phyloP scores from a whole-genome alignment of 1,140 invertebrate species.

The Sminthurinus signatus region DNA sequence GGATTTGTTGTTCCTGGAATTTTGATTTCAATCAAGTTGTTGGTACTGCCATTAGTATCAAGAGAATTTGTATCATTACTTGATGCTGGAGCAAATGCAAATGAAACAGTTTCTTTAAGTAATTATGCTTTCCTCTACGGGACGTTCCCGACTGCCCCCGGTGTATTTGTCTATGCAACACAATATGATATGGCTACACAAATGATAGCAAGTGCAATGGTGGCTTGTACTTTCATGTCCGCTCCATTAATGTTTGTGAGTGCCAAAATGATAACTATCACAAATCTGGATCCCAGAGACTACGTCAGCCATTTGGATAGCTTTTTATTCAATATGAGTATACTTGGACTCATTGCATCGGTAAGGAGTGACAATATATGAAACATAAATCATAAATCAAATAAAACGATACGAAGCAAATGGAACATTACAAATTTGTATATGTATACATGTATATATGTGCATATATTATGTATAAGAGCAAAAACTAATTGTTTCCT shows the following conservation, averaged over 20 bases:
- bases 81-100: slow-evolving; percentile 58
- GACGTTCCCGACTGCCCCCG: slow-evolving; percentile 85
- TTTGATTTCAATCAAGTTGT: slow-evolving; percentile 80
- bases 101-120: slow-evolving; percentile 70
- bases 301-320: slow-evolving; percentile 66
- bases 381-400: too few relatives aligned
- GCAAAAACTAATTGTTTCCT: too few relatives aligned
- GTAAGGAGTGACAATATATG: slow-evolving; percentile 46
- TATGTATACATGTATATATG: slow-evolving; percentile 33
- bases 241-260: slow-evolving; percentile 92
- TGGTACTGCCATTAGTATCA: slow-evolving; percentile 78
- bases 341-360: slow-evolving; percentile 64
- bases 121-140: slow-evolving; percentile 95
- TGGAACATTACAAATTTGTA: too few relatives aligned
- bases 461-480: too few relatives aligned
- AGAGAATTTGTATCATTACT: slow-evolving; percentile 74
- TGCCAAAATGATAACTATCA: slow-evolving; percentile 80
- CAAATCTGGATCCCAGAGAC: slow-evolving; percentile 57
- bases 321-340: slow-evolving; percentile 76
- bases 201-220: slow-evolving; percentile 83
- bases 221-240: slow-evolving; percentile 86
- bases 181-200: slow-evolving; percentile 80
- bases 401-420: too few relatives aligned
- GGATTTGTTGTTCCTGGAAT: slow-evolving; percentile 74
- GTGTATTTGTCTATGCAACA: slow-evolving; percentile 87